A percentile compares a stretch with the other conserved stretches of the same genome.
Conservation (phyloP, 2,113 vertebrate species). For the Vulpes vulpes region DNA sequence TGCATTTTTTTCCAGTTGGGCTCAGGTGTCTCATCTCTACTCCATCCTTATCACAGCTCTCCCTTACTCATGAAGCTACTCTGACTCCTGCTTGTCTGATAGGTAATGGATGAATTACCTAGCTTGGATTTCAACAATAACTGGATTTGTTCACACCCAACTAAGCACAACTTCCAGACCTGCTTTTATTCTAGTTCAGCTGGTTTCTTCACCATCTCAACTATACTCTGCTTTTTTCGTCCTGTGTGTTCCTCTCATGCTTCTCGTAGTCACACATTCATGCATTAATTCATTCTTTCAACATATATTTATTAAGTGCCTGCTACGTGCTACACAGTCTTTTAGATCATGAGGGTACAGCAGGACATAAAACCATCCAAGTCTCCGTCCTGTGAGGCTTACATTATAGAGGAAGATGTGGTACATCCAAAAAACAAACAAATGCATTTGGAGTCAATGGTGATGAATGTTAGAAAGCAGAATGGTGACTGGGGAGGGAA, state of each 20-base stretch:
- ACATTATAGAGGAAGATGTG: background rate
- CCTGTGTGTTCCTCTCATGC: background rate
- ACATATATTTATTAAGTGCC: background rate
- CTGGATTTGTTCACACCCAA: background rate
- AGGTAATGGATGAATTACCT: background rate
- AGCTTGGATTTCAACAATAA: background rate
- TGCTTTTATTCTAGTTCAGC: background rate
- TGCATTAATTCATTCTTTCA: background rate
- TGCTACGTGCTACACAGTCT: background rate
- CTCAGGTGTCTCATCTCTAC: background rate
- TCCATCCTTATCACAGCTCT: background rate
- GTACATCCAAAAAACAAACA: background rate
- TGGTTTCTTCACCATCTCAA: background rate
- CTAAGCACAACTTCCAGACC: background rate
- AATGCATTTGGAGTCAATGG: background rate
- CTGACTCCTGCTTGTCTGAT: background rate
- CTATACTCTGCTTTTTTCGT: background rate
- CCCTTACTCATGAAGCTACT: background rate
- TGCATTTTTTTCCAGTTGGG: background rate
- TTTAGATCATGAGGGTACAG: background rate
- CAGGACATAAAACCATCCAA: background rate
- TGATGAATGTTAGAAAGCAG: background rate
- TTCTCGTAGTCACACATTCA: background rate
- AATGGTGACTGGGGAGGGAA: background rate
- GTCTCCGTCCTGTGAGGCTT: background rate